A percentile compares a stretch with the other conserved stretches of the same genome.
Evolutionary conservation across 2,888 invertebrate genomes (phyloP).

Genomic region (Eristalinus sepulchralis): DNA sequence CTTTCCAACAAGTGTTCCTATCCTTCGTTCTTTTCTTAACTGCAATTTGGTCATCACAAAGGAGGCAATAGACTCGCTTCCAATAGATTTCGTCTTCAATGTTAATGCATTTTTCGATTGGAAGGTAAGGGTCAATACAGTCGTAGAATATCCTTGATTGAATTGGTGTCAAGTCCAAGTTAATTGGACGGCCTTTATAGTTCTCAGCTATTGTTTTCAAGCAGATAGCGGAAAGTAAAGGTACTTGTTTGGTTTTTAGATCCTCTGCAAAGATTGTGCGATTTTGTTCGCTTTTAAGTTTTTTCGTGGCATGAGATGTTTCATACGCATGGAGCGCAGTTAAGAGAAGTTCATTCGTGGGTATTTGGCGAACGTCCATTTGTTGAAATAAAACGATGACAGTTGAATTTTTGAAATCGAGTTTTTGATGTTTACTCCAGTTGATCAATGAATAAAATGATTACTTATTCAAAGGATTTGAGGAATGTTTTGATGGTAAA

Average conservation of each 20-base stretch:
- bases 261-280: conserved; percentile 74
- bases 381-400: too few species aligned
- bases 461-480: neutral
- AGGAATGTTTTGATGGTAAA: neutral
- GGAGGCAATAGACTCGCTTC: conserved; percentile 76
- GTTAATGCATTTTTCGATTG: conserved; percentile 75
- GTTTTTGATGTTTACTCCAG: neutral
- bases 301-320: conserved; percentile 66
- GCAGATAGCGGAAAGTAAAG: conserved; percentile 74
- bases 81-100: conserved; percentile 75
- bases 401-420: too few species aligned
- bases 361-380: conserved; percentile 68
- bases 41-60: conserved; percentile 73
- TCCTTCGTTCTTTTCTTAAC: conserved; percentile 67
- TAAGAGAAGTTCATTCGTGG: conserved; percentile 73
- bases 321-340: conserved; percentile 73
- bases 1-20: conserved; percentile 74
- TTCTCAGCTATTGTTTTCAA: conserved; percentile 73
- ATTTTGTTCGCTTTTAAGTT: conserved; percentile 73
- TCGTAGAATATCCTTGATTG: conserved; percentile 75
- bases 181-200: conserved; percentile 57
- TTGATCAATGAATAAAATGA: neutral
- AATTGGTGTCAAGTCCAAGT: conserved; percentile 66
- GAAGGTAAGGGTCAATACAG: conserved; percentile 74
- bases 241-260: conserved; percentile 72